phyloP scores from a whole-genome alignment of 2,797 vertebrate genomes.

The Galago senegalensis region DNA sequence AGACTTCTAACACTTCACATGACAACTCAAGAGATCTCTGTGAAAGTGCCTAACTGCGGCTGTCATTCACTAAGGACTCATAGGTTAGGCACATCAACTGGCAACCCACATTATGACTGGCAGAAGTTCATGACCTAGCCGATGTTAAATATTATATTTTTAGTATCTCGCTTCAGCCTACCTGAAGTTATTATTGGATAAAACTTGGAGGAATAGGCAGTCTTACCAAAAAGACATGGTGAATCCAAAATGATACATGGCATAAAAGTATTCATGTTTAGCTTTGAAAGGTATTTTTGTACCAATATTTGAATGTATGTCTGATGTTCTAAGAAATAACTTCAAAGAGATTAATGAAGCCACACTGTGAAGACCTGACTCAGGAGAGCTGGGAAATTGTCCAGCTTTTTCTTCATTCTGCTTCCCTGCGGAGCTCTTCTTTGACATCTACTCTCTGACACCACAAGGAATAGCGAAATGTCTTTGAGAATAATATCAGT shows the following conservation, averaged over 20 bases:
- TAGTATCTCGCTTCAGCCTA: neutral
- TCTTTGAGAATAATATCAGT: slow-evolving; percentile 60
- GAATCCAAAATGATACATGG: slow-evolving; percentile 64
- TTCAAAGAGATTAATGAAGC: slow-evolving; percentile 84
- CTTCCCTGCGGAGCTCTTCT: slow-evolving; percentile 66
- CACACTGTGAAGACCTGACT: slow-evolving; percentile 79
- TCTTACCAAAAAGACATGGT: slow-evolving; percentile 55
- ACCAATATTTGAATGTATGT: slow-evolving; percentile 75
- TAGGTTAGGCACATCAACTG: neutral
- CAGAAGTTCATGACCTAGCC: neutral
- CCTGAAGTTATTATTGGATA: slow-evolving; percentile 24
- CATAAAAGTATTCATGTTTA: slow-evolving; percentile 59
- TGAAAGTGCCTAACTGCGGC: neutral
- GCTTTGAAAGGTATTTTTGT: slow-evolving; percentile 78
- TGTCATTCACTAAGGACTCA: neutral
- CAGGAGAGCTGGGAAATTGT: slow-evolving; percentile 76
- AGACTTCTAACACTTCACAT: neutral
- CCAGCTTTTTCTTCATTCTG: slow-evolving; percentile 74
- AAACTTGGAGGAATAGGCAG: slow-evolving; percentile 29
- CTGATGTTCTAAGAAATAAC: slow-evolving; percentile 78
- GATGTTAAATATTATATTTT: slow-evolving; percentile 52
- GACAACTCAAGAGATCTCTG: neutral
- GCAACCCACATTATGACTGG: neutral
- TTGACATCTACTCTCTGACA: slow-evolving; percentile 68
- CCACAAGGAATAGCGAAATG: slow-evolving; percentile 51